Evolutionary conservation across 2,888 invertebrate species (phyloP).

Genomic region (Hypomecis punctinalis): DNA sequence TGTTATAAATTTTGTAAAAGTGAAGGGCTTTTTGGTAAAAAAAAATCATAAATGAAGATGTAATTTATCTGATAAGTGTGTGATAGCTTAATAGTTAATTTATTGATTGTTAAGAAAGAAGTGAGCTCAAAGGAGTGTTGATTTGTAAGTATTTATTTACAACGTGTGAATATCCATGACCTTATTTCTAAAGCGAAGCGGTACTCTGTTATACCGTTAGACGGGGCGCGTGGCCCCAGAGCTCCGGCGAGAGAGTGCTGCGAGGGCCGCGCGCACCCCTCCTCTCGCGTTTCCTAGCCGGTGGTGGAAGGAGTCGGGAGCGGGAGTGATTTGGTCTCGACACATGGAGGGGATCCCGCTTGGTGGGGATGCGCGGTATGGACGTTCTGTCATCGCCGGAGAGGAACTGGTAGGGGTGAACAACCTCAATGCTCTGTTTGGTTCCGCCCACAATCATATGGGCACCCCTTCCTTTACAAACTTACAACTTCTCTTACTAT

Average conservation of each 20-base stretch:
- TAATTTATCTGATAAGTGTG: slow-evolving; percentile 36
- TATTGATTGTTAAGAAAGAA: slow-evolving; percentile 31
- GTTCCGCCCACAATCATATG: slow-evolving; percentile 66
- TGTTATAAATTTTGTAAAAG: slow-evolving; percentile 69
- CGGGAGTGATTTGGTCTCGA: slow-evolving; percentile 82
- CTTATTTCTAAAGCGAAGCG: slow-evolving; percentile 81
- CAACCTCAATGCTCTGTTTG: slow-evolving; percentile 71
- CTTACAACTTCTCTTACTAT: slow-evolving; percentile 49
- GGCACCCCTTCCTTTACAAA: slow-evolving; percentile 48
- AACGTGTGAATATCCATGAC: slow-evolving; percentile 77
- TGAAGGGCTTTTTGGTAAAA: slow-evolving; percentile 57
- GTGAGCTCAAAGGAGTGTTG: slow-evolving; percentile 59
- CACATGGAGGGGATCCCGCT: slow-evolving; percentile 84
- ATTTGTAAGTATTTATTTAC: slow-evolving; percentile 58
- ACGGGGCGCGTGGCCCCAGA: slow-evolving; percentile 75
- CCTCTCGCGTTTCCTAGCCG: slow-evolving; percentile 77
- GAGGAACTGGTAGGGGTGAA: slow-evolving; percentile 83
- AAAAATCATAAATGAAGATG: slow-evolving; percentile 47
- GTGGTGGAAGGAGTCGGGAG: slow-evolving; percentile 83
- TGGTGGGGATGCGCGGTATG: slow-evolving; percentile 79
- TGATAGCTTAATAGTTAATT: slow-evolving; percentile 27
- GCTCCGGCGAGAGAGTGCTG: slow-evolving; percentile 68
- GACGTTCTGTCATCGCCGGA: slow-evolving; percentile 69
- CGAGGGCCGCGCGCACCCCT: slow-evolving; percentile 77
- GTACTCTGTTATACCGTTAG: slow-evolving; percentile 80